A percentile compares a stretch with the other conserved stretches of the same genome.
Evolutionary conservation across 2,888 invertebrate genomes (phyloP).

Genomic region (Urechis unicinctus): DNA sequence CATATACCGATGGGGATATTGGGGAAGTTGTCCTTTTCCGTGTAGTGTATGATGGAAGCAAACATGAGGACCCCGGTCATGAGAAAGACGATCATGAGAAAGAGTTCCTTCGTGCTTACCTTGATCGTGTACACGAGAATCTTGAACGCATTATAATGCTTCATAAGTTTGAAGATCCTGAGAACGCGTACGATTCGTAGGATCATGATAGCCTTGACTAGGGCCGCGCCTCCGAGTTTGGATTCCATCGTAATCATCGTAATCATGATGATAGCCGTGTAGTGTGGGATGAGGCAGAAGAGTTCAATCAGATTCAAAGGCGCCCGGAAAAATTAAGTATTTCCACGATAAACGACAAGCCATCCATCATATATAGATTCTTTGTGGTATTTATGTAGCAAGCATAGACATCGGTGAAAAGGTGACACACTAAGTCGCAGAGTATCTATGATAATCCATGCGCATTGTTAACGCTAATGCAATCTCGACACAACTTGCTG

Average conservation of each 20-base stretch:
- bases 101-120: conserved; percentile 44
- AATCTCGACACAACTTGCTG: too few relatives aligned
- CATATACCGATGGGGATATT: conserved; percentile 48
- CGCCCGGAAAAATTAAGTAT: conserved; percentile 33
- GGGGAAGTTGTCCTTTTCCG: conserved; percentile 40
- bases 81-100: conserved; percentile 46
- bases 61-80: conserved; percentile 47
- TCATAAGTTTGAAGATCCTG: conserved; percentile 49
- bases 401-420: too few relatives aligned
- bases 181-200: conserved; percentile 38
- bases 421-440: too few relatives aligned
- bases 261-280: conserved; percentile 35
- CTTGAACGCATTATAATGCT: conserved; percentile 49
- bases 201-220: conserved; percentile 11
- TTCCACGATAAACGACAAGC: too few relatives aligned
- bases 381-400: too few relatives aligned
- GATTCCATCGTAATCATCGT: conserved; percentile 24
- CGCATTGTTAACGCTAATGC: too few relatives aligned
- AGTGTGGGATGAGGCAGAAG: conserved; percentile 41
- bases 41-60: conserved; percentile 45
- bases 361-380: too few relatives aligned
- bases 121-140: conserved; percentile 45
- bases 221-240: conserved; percentile 1
- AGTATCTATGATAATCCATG: too few relatives aligned
- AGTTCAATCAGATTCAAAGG: conserved; percentile 44